phyloP scores from a whole-genome alignment of 1,140 invertebrate species.

The Macrocentrus cingulum region DNA sequence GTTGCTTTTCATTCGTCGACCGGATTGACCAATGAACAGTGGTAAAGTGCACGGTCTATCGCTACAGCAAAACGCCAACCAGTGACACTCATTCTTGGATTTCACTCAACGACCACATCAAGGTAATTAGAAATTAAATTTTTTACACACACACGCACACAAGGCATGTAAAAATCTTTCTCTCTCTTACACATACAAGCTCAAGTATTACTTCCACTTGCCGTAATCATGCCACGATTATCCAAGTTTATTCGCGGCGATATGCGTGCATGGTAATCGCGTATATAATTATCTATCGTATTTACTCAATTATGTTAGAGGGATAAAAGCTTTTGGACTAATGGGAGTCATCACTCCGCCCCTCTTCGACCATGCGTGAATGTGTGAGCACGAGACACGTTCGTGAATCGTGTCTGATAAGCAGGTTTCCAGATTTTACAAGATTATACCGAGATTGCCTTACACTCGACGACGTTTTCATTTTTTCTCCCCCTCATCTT shows the following conservation, averaged over 20 bases:
- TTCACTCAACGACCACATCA: slow-evolving; percentile 15
- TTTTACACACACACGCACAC: background rate
- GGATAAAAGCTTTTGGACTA: too few relatives aligned
- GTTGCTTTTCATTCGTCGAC: slow-evolving; percentile 22
- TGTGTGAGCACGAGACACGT: slow-evolving; percentile 21
- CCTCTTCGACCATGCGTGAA: background rate
- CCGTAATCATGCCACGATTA: background rate
- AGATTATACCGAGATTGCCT: slow-evolving; percentile 12
- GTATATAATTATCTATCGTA: too few relatives aligned
- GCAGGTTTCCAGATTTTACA: background rate
- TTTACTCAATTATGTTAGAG: background rate
- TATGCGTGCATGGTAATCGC: too few relatives aligned
- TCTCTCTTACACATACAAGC: too few relatives aligned
- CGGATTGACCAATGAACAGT: slow-evolving; percentile 33
- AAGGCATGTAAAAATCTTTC: too few relatives aligned
- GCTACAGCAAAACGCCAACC: slow-evolving; percentile 25
- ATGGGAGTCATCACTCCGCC: background rate
- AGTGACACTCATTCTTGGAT: slow-evolving; percentile 31
- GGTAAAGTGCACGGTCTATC: slow-evolving; percentile 28
- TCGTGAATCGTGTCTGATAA: slow-evolving; percentile 17
- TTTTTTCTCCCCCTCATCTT: too few relatives aligned
- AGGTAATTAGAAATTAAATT: slow-evolving; percentile 23
- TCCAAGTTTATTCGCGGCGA: too few relatives aligned
- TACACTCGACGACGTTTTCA: slow-evolving; percentile 11
- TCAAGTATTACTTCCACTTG: too few relatives aligned